A percentile compares a stretch with the other conserved stretches of the same genome.
Evolutionary conservation across 53 echinoderm and acorn worm genomes (phyloP).

Genomic region (Paracentrotus lividus): DNA sequence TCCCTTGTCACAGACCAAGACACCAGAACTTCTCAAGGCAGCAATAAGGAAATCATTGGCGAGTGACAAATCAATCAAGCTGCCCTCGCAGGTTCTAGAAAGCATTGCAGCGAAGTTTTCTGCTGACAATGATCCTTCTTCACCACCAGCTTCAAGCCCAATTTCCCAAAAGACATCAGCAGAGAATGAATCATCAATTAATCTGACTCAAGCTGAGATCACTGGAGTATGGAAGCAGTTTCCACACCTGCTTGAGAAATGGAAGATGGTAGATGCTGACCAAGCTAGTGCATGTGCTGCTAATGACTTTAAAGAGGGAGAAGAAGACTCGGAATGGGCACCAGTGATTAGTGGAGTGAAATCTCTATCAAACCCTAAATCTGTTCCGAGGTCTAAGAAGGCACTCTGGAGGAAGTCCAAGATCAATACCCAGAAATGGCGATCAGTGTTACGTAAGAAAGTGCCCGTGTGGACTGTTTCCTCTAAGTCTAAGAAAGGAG

Average conservation of each 20-base stretch:
- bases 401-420: slow-evolving; percentile 1
- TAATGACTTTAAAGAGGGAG: neutral
- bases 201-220: slow-evolving; percentile 35
- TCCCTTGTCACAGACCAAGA: slow-evolving; percentile 44
- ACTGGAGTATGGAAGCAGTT: neutral
- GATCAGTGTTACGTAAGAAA: slow-evolving; percentile 1
- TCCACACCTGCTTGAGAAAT: slow-evolving; percentile 47
- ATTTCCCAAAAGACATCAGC: neutral
- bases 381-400: neutral
- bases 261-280: slow-evolving; percentile 40
- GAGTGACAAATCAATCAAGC: slow-evolving; percentile 39
- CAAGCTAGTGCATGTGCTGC: neutral
- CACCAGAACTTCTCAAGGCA: slow-evolving; percentile 27
- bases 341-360: neutral
- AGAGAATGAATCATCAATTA: neutral
- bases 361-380: neutral
- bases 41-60: slow-evolving; percentile 48
- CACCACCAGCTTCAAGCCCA: neutral
- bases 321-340: slow-evolving; percentile 21
- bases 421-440: neutral
- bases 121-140: neutral
- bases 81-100: slow-evolving; percentile 42
- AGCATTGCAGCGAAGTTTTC: slow-evolving; percentile 59
- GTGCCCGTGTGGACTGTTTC: neutral
- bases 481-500: neutral